A percentile compares a stretch with the other conserved stretches of the same genome.
These are phyloP conservation scores for Tragelaphus buxtoni DNA, from an alignment of 2,113 vertebrate species.

Conservation along the genomic window DNA sequence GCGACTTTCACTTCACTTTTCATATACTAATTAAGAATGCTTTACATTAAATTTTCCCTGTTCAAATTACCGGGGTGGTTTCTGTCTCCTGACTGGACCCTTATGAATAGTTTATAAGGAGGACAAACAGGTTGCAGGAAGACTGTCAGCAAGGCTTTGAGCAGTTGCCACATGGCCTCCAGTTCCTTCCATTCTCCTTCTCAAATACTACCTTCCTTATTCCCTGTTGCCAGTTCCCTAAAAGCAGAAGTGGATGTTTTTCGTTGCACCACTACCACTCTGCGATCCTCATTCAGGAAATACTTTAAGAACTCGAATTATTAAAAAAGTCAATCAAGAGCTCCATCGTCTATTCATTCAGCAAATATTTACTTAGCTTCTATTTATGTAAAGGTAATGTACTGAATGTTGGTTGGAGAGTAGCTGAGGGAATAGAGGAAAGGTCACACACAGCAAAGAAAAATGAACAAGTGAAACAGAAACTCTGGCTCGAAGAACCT, in stretches of 20 bases:
- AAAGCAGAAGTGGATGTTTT: neutral
- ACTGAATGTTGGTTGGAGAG: neutral
- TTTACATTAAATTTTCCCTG: neutral
- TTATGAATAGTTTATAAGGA: neutral
- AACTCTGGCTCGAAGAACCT: neutral
- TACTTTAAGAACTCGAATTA: neutral
- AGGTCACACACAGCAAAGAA: neutral
- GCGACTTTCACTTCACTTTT: neutral
- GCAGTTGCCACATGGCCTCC: rapidly evolving
- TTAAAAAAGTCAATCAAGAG: neutral
- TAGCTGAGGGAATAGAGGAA: neutral
- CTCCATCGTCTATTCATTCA: neutral
- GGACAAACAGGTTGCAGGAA: neutral
- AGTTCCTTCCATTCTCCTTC: neutral
- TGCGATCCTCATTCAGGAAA: neutral
- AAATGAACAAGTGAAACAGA: neutral
- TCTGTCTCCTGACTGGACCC: neutral
- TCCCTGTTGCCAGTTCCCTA: neutral
- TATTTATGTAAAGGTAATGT: rapidly evolving
- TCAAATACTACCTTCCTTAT: too few species aligned
- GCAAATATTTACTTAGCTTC: neutral
- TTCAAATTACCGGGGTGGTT: neutral
- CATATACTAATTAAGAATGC: neutral
- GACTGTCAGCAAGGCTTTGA: neutral
- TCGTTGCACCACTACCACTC: rapidly evolving